These are phyloP conservation scores for Aphrocallistes beatrix DNA, from an alignment of 37 sponge, comb jelly and placozoan species.

Conservation along the genomic window DNA sequence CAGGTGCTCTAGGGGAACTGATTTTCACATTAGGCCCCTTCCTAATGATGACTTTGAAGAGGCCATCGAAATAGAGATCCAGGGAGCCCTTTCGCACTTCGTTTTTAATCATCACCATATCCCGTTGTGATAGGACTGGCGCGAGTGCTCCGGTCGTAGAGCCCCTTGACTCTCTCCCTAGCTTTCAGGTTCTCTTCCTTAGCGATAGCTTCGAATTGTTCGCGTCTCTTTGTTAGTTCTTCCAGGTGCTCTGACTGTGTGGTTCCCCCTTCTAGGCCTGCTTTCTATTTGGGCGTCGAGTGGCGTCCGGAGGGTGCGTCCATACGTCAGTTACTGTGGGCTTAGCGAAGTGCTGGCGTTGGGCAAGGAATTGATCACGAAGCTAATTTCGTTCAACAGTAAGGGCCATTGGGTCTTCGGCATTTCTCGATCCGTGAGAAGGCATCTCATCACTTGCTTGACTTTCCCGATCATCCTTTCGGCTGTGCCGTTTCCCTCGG, in stretches of 20 bases:
- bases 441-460: slow-evolving; percentile 1
- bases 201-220: neutral
- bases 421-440: neutral
- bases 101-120: neutral
- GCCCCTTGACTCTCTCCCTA: neutral
- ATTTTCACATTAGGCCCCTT: neutral
- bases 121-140: neutral
- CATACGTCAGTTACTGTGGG: neutral
- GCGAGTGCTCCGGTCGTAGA: neutral
- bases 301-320: neutral
- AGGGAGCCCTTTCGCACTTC: neutral
- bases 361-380: neutral
- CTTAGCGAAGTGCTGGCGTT: neutral
- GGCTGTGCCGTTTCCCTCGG: neutral
- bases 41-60: neutral
- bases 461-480: neutral
- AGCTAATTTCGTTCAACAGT: neutral
- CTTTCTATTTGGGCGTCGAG: neutral
- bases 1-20: neutral
- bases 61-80: neutral
- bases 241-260: neutral
- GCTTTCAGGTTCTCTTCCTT: neutral
- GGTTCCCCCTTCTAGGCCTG: neutral
- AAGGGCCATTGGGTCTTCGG: neutral
- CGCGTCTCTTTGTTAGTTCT: neutral